Percentiles rank a stretch among this genome's conserved stretches.
phyloP scores from a whole-genome alignment of 2,888 invertebrate genomes.

The Mactromeris polynyma region DNA sequence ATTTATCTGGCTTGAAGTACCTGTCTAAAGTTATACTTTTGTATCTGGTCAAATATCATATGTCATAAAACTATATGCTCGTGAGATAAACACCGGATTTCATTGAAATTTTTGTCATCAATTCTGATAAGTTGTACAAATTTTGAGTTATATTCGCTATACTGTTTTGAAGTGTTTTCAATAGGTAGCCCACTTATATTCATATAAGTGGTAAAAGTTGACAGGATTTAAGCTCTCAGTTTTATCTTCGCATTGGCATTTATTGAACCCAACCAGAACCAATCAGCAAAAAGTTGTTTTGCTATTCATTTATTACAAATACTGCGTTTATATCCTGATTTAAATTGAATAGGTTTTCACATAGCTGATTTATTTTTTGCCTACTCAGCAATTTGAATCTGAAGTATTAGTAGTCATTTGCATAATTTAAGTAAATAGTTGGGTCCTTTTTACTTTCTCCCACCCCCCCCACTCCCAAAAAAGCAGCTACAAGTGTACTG shows the following conservation, averaged over 20 bases:
- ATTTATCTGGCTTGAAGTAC: conserved; percentile 28
- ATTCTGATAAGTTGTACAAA: conserved; percentile 45
- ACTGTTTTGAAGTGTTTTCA: conserved; percentile 26
- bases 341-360: background rate
- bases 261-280: background rate
- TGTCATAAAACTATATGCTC: conserved; percentile 27
- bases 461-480: background rate
- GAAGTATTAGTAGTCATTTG: background rate
- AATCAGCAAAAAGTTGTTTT: background rate
- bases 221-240: background rate
- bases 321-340: background rate
- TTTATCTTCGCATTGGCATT: background rate
- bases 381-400: background rate
- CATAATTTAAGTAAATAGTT: background rate
- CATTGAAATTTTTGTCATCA: conserved; percentile 36
- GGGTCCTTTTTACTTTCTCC: too few relatives aligned
- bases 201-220: background rate
- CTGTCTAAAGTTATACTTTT: conserved; percentile 20
- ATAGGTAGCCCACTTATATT: conserved; percentile 18
- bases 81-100: conserved; percentile 30
- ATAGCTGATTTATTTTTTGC: background rate
- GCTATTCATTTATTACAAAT: background rate
- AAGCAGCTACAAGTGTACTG: too few relatives aligned
- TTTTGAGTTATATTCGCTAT: conserved; percentile 6
- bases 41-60: conserved; percentile 41